Conservation (phyloP, 2,113 vertebrate genomes). For the Promerops cafer region DNA sequence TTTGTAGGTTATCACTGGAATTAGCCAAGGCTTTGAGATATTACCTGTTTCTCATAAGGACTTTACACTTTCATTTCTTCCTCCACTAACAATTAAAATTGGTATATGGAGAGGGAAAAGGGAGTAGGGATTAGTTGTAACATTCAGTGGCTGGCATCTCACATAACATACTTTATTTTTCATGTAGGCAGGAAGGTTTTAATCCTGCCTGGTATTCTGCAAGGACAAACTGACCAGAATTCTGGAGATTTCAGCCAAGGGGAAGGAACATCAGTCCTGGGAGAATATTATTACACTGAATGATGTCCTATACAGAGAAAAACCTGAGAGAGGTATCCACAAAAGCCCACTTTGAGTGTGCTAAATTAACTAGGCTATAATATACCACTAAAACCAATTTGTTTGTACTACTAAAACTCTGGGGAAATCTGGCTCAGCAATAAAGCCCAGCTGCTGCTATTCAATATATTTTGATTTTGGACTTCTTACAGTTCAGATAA, state of each 20-base stretch:
- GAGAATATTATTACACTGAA: not conserved
- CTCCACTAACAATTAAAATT: not conserved
- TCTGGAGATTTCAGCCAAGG: not conserved
- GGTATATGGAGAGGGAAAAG: not conserved
- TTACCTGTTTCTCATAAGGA: not conserved
- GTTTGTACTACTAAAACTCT: conserved; percentile 15
- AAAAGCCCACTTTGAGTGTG: not conserved
- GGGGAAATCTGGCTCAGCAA: not conserved
- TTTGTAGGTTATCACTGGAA: not conserved
- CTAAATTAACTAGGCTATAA: not conserved
- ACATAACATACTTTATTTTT: not conserved
- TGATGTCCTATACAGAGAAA: not conserved
- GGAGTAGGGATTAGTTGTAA: not conserved
- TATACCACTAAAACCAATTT: conserved; percentile 42
- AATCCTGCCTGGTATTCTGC: not conserved
- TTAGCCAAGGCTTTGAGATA: not conserved
- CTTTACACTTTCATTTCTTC: not conserved
- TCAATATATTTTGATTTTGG: not conserved
- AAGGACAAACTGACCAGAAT: not conserved
- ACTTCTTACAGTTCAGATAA: conserved; percentile 15
- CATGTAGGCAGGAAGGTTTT: not conserved
- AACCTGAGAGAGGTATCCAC: not conserved
- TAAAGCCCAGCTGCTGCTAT: conserved; percentile 42
- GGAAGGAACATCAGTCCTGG: not conserved
- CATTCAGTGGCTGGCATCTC: not conserved